Evolutionary conservation across 35 echinoderm and acorn worm species (phyloP).

Genomic region (Nesometra sesokonis): DNA sequence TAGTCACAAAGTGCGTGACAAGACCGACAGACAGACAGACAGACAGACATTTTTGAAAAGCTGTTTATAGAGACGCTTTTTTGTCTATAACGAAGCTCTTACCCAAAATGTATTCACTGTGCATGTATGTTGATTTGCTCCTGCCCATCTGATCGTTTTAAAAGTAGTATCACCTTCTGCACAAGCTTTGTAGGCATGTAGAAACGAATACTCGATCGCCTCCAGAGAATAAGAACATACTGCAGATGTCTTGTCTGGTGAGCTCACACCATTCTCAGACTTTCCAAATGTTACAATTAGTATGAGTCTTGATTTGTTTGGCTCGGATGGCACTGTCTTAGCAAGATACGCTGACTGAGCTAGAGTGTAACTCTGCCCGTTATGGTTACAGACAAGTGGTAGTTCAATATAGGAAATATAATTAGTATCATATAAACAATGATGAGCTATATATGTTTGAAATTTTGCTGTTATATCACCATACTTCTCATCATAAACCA

Average conservation of each 20-base stretch:
- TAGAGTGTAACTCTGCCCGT: neutral
- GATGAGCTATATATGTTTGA: neutral
- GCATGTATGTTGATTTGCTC: neutral
- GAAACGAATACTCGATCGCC: neutral
- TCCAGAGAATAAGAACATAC: neutral
- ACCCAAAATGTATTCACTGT: neutral
- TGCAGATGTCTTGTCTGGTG: neutral
- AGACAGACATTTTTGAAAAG: no score
- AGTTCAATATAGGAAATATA: neutral
- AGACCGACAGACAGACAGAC: no score
- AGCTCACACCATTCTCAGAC: neutral
- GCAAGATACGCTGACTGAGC: neutral
- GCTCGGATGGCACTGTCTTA: neutral
- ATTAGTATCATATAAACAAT: neutral
- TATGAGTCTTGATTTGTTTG: neutral
- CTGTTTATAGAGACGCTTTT: no score
- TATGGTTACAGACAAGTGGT: neutral
- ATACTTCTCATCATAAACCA: neutral
- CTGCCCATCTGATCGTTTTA: neutral
- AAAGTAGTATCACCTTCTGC: neutral
- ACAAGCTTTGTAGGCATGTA: neutral
- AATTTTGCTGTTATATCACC: neutral
- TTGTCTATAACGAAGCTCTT: no score
- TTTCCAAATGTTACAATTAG: neutral
- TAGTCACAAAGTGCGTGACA: no score